Percentiles rank a stretch among this genome's conserved stretches.
These are phyloP conservation scores for Diplolepis rosae DNA, from an alignment of 2,888 invertebrate species.

Conservation along the genomic window DNA sequence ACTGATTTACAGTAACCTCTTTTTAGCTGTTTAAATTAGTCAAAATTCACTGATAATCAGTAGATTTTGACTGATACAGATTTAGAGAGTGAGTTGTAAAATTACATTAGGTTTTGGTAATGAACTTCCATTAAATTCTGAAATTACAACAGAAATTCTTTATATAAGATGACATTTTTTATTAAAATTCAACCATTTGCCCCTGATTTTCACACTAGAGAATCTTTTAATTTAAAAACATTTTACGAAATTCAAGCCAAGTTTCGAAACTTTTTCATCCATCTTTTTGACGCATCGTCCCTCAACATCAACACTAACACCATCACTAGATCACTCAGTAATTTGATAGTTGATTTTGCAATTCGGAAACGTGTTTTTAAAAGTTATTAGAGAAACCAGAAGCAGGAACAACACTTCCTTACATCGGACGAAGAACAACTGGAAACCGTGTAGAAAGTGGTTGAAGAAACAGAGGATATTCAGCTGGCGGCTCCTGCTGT, in stretches of 20 bases:
- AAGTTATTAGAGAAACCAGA: constrained; percentile 34
- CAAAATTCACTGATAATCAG: too few relatives aligned
- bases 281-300: background rate
- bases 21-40: too few relatives aligned
- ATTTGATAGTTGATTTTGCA: background rate
- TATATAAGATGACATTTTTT: background rate
- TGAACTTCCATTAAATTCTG: too few relatives aligned
- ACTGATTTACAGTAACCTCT: too few relatives aligned
- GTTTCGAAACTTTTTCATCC: background rate
- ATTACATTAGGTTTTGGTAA: too few relatives aligned
- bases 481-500: constrained; percentile 68
- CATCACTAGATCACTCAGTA: background rate
- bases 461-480: constrained; percentile 53
- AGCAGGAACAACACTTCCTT: constrained; percentile 61
- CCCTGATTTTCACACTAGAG: background rate
- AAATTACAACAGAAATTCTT: too few relatives aligned
- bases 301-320: background rate
- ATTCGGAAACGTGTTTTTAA: background rate
- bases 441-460: constrained; percentile 45
- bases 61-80: too few relatives aligned
- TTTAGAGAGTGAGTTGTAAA: too few relatives aligned
- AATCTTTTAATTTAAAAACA: background rate
- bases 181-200: background rate
- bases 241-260: background rate
- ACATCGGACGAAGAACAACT: constrained; percentile 64